Percentiles rank a stretch among this genome's conserved stretches.
phyloP scores from a whole-genome alignment of 2,113 vertebrate species.

The Tragulus kanchil region DNA sequence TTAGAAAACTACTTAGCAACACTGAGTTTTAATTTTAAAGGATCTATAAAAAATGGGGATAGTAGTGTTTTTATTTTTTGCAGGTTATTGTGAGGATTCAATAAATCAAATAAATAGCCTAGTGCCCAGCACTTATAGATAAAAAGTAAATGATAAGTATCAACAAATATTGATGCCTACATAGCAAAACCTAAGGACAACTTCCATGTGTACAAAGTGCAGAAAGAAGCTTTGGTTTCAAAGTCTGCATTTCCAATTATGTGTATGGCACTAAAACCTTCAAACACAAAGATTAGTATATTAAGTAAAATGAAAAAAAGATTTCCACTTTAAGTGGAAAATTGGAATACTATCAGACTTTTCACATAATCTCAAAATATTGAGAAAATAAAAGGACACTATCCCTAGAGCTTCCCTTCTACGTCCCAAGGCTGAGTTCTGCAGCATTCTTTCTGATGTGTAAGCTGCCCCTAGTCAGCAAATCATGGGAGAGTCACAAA shows the following conservation, averaged over 20 bases:
- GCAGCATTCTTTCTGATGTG: neutral
- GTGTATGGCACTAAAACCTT: neutral
- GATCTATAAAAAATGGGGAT: neutral
- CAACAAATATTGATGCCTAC: neutral
- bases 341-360: conserved; percentile 27
- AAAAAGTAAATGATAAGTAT: neutral
- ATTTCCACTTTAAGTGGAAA: neutral
- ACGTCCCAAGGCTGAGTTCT: neutral
- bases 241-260: neutral
- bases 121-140: neutral
- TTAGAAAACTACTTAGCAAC: neutral
- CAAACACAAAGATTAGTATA: conserved; percentile 12
- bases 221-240: conserved; percentile 4
- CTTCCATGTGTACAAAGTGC: neutral
- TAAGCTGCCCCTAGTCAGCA: neutral
- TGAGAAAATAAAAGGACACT: neutral
- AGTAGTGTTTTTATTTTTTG: neutral
- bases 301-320: neutral
- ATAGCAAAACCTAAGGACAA: neutral
- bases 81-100: neutral
- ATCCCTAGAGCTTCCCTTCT: neutral
- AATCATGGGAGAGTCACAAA: neutral
- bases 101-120: neutral
- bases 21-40: neutral
- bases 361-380: neutral